Percentiles rank a stretch among this genome's conserved stretches.
Conservation (phyloP, 2,888 invertebrate genomes). For the Andricus quercusramuli region DNA sequence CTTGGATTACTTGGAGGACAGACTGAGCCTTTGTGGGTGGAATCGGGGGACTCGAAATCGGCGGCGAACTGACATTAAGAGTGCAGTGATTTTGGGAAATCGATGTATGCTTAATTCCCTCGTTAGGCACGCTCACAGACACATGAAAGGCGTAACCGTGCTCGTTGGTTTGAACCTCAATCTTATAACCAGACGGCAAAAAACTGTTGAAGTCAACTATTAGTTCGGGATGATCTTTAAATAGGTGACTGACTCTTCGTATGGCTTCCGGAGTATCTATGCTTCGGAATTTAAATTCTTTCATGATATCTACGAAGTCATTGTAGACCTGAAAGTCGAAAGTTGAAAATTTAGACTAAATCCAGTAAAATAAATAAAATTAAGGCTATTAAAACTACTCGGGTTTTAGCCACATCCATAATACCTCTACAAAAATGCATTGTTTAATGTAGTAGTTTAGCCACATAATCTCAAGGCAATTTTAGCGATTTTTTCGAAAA, state of each 20-base stretch:
- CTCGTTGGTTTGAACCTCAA: constrained; percentile 96
- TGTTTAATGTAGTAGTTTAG: too few relatives aligned
- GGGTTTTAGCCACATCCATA: too few relatives aligned
- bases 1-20: constrained; percentile 73
- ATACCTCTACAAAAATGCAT: too few relatives aligned
- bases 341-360: background rate
- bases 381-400: too few relatives aligned
- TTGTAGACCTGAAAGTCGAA: constrained; percentile 88
- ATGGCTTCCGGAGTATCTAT: constrained; percentile 99
- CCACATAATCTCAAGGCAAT: too few relatives aligned
- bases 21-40: too few relatives aligned
- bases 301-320: constrained; percentile 99
- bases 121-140: constrained; percentile 90
- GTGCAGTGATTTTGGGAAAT: constrained; percentile 75
- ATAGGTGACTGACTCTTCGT: constrained; percentile 95
- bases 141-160: constrained; percentile 86
- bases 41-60: constrained; percentile 74
- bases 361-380: constrained; percentile 85
- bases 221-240: constrained; percentile 97
- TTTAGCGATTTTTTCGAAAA: too few relatives aligned
- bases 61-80: constrained; percentile 76
- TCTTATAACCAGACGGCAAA: constrained; percentile 99
- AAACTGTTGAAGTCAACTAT: constrained; percentile 99
- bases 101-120: constrained; percentile 78
- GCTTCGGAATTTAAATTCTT: constrained; percentile 99